A percentile compares a stretch with the other conserved stretches of the same genome.
phyloP scores from a whole-genome alignment of 2,888 invertebrate genomes.

The Steromphala cineraria region DNA sequence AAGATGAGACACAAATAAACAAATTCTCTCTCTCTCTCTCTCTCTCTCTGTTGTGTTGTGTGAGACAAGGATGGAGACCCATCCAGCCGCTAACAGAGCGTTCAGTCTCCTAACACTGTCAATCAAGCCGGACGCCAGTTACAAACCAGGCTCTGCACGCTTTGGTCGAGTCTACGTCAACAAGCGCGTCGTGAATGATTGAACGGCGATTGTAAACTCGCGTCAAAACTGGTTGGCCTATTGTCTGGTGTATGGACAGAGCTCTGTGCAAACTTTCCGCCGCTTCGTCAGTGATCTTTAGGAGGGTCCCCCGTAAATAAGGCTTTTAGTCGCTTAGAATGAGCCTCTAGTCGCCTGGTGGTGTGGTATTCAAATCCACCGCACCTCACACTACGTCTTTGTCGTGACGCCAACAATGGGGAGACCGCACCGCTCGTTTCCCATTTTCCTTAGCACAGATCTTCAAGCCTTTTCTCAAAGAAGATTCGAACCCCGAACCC shows the following conservation, averaged over 20 bases:
- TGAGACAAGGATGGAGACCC: no score
- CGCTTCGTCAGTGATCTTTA: not conserved
- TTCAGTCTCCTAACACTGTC: not conserved
- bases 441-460: no score
- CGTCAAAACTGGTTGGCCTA: slow-evolving; percentile 2
- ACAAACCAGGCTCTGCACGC: not conserved
- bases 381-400: not conserved
- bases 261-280: not conserved
- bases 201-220: slow-evolving; percentile 8
- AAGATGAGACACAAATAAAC: no score
- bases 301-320: slow-evolving; percentile 8
- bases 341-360: not conserved
- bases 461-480: no score
- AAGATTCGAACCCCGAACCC: no score
- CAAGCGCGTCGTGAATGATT: not conserved
- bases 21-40: no score
- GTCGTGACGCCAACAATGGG: not conserved
- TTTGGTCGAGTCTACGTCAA: not conserved
- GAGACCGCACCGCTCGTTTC: not conserved
- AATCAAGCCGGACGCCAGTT: not conserved
- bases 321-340: not conserved
- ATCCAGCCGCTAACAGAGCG: not conserved
- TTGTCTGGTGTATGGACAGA: not conserved
- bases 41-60: no score
- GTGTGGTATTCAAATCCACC: not conserved